Evolutionary conservation across 1,140 invertebrate genomes (phyloP), one percentile per base, ranked within the genome.

Genomic region (Ruditapes philippinarum): DNA sequence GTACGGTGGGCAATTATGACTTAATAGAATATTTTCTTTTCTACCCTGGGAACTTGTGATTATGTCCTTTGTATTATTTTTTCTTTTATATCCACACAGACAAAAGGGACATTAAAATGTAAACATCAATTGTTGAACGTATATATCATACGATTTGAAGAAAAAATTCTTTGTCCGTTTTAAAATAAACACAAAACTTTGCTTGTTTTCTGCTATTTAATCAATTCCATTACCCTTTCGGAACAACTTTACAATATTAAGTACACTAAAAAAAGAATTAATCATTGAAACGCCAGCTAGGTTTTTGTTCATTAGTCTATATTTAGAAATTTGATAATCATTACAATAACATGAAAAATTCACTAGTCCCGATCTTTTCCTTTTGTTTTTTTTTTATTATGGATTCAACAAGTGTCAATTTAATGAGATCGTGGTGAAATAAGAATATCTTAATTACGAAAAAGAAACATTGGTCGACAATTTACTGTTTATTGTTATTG

Each of bases 11-110:
- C 76, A 88, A 88, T 88, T 79, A 88, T 88, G 45, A 70, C 42
- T 88, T 88, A 88, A 88, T 79, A 88, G 85, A 88, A 88, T 88
- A 88, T 88, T 88, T 86, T 88, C 76, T 68, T 88, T 76, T 33
- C 54, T 40, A 51, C 57, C 85, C 85, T 88, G 85, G 85, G 85
- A 88, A 88, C 76, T 51, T 62, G 49, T 68, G 49, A 80, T 80
- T 88, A 80, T 36, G 17, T 62, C 54, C 76, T 68, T 88, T 88
- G 85, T 88, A 78, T 65, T 80, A 49, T 68, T 68, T 74, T 68
- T 88, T 88, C 85, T 86, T 88, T 88, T 88, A 62, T 88, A 54
- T 68, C 57, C 54, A 0, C 14, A n/a, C 85, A 88, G 85, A 88
- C 85, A 88, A 88, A 62, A 45, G n/a, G n/a, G 12, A 45, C 42